These are phyloP conservation scores for Frieseomelitta varia DNA, from an alignment of 1,140 invertebrate genomes.

Conservation along the genomic window DNA sequence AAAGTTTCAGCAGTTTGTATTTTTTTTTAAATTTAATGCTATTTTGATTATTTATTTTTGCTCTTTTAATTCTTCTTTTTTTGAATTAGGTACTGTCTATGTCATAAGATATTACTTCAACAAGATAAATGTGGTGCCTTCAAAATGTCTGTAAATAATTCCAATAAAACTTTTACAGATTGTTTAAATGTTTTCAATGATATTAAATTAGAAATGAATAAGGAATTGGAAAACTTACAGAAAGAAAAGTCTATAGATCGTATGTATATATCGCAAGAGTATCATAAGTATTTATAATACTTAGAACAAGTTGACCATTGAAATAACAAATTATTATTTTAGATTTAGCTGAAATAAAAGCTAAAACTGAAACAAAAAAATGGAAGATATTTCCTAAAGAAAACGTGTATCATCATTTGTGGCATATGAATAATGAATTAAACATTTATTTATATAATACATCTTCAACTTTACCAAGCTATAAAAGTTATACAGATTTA, in stretches of 20 bases:
- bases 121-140: background rate
- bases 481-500: background rate
- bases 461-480: background rate
- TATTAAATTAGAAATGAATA: background rate
- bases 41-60: background rate
- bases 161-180: background rate
- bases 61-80: background rate
- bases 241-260: background rate
- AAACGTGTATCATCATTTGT: background rate
- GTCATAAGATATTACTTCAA: background rate
- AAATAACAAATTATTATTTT: slow-evolving; percentile 3
- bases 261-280: background rate
- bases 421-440: background rate
- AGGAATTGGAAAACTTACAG: background rate
- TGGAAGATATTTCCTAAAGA: background rate
- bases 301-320: background rate
- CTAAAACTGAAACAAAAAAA: background rate
- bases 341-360: background rate
- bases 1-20: slow-evolving; percentile 14
- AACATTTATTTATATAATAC: slow-evolving; percentile 11
- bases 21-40: background rate
- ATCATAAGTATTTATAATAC: background rate
- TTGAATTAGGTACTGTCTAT: slow-evolving; percentile 1
- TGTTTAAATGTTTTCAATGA: background rate
- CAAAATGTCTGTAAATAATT: background rate